Evolutionary conservation across 1,140 invertebrate genomes (phyloP), one percentile per base, ranked within the genome.

Genomic region (Liolophura sinensis): DNA sequence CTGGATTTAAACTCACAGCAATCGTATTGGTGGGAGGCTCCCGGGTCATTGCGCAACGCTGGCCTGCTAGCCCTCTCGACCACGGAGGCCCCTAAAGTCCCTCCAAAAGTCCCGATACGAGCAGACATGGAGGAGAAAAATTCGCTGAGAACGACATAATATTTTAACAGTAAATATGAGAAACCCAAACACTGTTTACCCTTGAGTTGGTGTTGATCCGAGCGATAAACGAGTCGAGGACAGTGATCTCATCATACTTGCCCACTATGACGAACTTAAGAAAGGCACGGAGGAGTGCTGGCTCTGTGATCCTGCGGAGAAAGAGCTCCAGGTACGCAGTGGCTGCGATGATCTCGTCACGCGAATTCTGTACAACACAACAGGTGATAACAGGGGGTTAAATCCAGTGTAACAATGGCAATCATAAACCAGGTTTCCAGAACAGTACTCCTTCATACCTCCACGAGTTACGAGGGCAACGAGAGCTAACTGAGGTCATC

Each of bases 311-410:
- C 57, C 92, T 93, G 62, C 95, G 88, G 60, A 97, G 78, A 75
- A 94, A 92, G 62, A 97, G 84, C 82, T 97, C 95, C 62, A 97
- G 88, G 83, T 98, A 97, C 9, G 93, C 92, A 71, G 93, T 96
- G 0, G 95, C 92, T 47, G 94, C 91, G 46, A 95, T 91, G 78
- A 96, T 90, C 82, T 97, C 95, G 61, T 92, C 90, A 69, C 92
- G 86, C 67, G 92, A 91, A 80, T 82, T 86, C 86, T 87, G 73
- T 18, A 79, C 75, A 20, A 54, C 83, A 89, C 88, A 68, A 65
- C 63, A 63, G 31, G 9, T n/a, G 27, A 69, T n/a, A 49, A 60
- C 47, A 54, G 50, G 22, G 24, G 31, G 9, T 40, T 5, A 40
- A 9, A 40, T 40, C 31, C 31, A 40, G 31, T 40, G 31, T 40